Conservation (phyloP, 2,888 invertebrate genomes). For the Sisyra nigra region DNA sequence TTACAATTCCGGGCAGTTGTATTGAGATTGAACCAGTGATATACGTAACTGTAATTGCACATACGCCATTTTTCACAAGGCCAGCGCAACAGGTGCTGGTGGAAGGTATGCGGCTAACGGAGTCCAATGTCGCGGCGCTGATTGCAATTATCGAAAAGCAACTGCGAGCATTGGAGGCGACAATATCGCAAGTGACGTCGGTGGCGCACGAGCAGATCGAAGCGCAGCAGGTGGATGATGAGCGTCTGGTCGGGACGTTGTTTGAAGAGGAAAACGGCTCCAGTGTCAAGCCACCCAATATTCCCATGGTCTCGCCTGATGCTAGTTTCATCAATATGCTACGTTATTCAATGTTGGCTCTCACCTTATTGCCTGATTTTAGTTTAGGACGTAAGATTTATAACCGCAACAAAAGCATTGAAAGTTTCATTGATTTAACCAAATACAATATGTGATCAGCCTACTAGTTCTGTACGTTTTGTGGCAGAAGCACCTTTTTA, state of each 20-base stretch:
- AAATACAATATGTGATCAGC: too few relatives aligned
- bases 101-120: conserved; percentile 48
- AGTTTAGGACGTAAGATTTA: conserved; percentile 47
- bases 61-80: conserved; percentile 55
- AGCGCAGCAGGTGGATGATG: conserved; percentile 22
- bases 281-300: conserved; percentile 26
- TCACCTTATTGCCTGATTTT: conserved; percentile 57
- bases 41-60: conserved; percentile 58
- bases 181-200: conserved; percentile 37
- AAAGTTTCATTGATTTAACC: too few relatives aligned
- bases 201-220: conserved; percentile 37
- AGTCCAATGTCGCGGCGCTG: conserved; percentile 38
- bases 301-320: conserved; percentile 46
- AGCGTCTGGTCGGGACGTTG: conserved; percentile 29
- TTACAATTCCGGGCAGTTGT: conserved; percentile 47
- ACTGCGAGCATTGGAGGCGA: conserved; percentile 40
- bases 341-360: conserved; percentile 55
- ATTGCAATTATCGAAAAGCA: conserved; percentile 37
- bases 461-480: too few relatives aligned
- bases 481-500: too few relatives aligned
- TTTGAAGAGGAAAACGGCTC: conserved; percentile 33
- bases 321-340: conserved; percentile 61
- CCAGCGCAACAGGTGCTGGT: conserved; percentile 55
- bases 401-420: too few relatives aligned
- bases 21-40: conserved; percentile 46